These are phyloP conservation scores for Gonocerus acuteangulatus DNA, from an alignment of 2,888 invertebrate species.

Conservation along the genomic window DNA sequence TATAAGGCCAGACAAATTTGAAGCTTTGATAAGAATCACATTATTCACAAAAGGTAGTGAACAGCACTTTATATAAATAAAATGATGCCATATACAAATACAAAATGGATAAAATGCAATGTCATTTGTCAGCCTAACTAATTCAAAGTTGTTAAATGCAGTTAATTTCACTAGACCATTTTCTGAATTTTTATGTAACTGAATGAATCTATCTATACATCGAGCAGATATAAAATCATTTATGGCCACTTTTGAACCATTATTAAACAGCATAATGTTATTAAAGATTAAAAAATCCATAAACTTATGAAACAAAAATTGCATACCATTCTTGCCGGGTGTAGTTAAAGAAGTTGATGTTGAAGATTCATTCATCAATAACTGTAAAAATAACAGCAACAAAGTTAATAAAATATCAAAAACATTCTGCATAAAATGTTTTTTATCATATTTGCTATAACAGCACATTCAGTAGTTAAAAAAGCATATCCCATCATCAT, in stretches of 20 bases:
- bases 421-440: too few relatives aligned
- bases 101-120: conserved; percentile 28
- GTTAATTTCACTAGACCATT: neutral
- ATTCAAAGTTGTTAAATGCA: neutral
- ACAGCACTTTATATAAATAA: conserved; percentile 4
- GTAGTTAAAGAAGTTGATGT: neutral
- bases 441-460: too few relatives aligned
- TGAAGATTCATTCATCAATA: too few relatives aligned
- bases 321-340: neutral
- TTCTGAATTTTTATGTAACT: neutral
- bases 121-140: neutral
- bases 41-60: conserved; percentile 10
- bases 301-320: neutral
- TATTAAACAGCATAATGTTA: neutral
- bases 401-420: too few relatives aligned
- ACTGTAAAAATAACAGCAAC: too few relatives aligned
- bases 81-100: conserved; percentile 30
- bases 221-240: neutral
- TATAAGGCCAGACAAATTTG: neutral
- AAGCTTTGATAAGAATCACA: neutral
- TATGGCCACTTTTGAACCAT: neutral
- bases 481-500: too few relatives aligned
- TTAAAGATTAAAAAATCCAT: neutral
- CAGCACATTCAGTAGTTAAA: too few relatives aligned
- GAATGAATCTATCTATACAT: neutral